Evolutionary conservation across 1,140 invertebrate genomes (phyloP), one percentile per base, ranked within the genome.

Genomic region (Hylyphantes graminicola): DNA sequence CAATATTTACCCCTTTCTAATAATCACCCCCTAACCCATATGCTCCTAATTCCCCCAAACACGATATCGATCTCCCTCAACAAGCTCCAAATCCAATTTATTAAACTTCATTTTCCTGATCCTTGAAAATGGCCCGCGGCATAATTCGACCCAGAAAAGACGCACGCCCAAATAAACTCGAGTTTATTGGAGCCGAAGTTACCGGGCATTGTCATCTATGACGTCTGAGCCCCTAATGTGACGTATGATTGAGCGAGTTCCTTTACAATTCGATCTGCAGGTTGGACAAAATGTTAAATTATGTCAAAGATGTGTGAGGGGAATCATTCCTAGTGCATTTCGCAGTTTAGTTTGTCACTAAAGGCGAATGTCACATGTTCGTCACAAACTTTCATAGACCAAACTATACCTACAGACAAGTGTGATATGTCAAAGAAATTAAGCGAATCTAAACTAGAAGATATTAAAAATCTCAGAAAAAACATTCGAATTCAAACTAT

Each of bases 101-200:
- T 76, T 67, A 53, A 54, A 35, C 11, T 57, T 64, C 35, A 80
- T 50, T 68, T 64, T 59, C 64, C 15, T 50, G n/a, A 54, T 78
- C 19, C 64, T 21, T 70, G 21, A 17, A 21, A 53, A 65, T 78
- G 51, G 61, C 19, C 51, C 51, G 17, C n/a, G 50, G 75, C 67
- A 55, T 78, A 78, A 78, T 78, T 78, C 67, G 55, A 64, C 53
- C 17, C 75, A 15, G n/a, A 53, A 54, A 35, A 65, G 12, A 76
- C 19, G 57, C 19, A 11, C 63, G 35, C 9, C 61, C n/a, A 21
- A 78, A 65, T 78, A 65, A 70, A 21, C 51, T 63, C 74, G 55
- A 48, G n/a, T 13, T n/a, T 65, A 63, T 63, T 75, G 73, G 35
- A 48, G 7, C 10, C 50, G 11, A 54, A 65, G 35, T 15, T 77